phyloP scores from a whole-genome alignment of 1,140 invertebrate species.

The Lucilia cuprina region DNA sequence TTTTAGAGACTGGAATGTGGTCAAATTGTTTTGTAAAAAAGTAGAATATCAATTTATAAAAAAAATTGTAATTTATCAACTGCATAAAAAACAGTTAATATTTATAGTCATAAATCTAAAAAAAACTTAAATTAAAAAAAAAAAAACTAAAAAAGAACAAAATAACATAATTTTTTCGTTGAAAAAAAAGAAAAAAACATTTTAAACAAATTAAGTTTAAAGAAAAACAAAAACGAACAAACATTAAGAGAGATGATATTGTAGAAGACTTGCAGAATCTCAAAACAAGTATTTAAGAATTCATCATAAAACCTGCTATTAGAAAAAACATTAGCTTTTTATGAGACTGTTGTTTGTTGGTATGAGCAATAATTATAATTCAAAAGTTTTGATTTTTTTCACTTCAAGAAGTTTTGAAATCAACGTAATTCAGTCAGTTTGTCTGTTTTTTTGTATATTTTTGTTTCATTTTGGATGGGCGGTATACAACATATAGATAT shows the following conservation, averaged over 20 bases:
- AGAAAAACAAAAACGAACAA: neutral
- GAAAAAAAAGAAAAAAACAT: neutral
- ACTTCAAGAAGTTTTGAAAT: neutral
- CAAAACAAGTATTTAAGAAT: too few species aligned
- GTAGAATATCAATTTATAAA: neutral
- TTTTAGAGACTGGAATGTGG: conserved; percentile 21
- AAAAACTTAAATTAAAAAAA: neutral
- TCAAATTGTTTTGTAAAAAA: conserved; percentile 1
- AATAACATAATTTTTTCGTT: neutral
- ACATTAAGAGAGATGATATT: neutral
- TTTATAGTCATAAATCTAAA: neutral
- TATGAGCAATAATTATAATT: too few species aligned
- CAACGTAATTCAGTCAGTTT: neutral
- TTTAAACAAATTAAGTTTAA: neutral
- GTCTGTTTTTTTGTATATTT: neutral
- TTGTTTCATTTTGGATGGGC: neutral
- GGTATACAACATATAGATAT: conserved; percentile 11
- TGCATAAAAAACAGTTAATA: conserved; percentile 8
- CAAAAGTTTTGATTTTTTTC: neutral
- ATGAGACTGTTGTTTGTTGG: too few species aligned
- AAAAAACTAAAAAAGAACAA: neutral
- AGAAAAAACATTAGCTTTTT: neutral
- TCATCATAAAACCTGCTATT: too few species aligned
- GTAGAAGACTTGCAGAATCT: neutral
- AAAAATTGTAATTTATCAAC: neutral